Base-by-base conservation (phyloP, 2,113 vertebrate genomes). In the Chaetodon auriga region DNA sequence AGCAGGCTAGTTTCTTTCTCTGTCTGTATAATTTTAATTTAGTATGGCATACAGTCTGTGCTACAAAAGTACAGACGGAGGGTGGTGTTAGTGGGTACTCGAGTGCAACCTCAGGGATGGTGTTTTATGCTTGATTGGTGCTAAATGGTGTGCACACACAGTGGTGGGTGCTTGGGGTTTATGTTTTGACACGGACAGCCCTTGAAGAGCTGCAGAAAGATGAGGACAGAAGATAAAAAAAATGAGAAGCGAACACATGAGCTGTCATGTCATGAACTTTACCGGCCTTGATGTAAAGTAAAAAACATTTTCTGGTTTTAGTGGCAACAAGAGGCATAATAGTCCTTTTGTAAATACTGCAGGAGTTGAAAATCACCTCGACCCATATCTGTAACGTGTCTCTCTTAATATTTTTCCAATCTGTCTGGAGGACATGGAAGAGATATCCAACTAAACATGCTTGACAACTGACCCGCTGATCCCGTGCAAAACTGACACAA, bases 51-150 rank as follows among this genome's bases (percentile, higher is more conserved):
- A 55, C 43, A 65, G 81, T 45, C 10, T 80, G 73, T 15, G 48
- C 49, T 55, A 6, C 63, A 61, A 64, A 70, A 78, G 23, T 41
- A 19, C 35, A 71, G 81, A 69, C 30, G 5, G 72, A 19, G 35
- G 80, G 64, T 68, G 81, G 82, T 75, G 82, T 81, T 72, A 54
- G 84, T 48, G 87, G 64, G 82, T 74, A 74, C 68, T 68, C 13
- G 43, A 77, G 77, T 68, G 86, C 71, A 60, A 82, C 87, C 85
- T 88, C 65, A 1, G 86, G 79, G 84, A 80, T 81, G 79, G 85
- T 87, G 90, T 89, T 92, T 91, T 75, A 90, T 76, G 91, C 92
- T 88, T 87, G 84, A 91, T 87, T 86, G 87, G 81, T 79, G 81
- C 81, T 91, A 91, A 93, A 94, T 89, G 87, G 84, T 82, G 85